Percentiles rank a stretch among this genome's conserved stretches.
phyloP scores from a whole-genome alignment of 2,888 invertebrate genomes.

The Anorthoa munda region DNA sequence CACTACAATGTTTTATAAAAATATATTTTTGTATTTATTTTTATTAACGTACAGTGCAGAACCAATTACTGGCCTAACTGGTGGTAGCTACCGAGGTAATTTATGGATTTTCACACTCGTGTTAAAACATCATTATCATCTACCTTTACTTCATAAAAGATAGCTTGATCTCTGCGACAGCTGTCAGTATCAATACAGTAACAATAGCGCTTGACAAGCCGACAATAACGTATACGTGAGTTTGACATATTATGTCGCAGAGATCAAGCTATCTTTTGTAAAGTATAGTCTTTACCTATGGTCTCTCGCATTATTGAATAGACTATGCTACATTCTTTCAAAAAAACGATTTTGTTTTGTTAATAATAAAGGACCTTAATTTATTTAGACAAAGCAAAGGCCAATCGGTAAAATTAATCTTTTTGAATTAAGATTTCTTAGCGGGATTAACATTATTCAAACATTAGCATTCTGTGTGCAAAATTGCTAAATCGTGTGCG shows the following conservation, averaged over 20 bases:
- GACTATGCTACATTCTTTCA: too few relatives aligned
- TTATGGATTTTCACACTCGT: background rate
- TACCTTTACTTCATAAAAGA: too few relatives aligned
- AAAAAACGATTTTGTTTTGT: too few relatives aligned
- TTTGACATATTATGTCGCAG: too few relatives aligned
- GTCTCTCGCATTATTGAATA: background rate
- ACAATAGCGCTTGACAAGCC: too few relatives aligned
- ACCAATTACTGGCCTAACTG: slow-evolving; percentile 20
- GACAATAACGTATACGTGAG: too few relatives aligned
- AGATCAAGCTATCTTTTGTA: too few relatives aligned
- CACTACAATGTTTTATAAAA: slow-evolving; percentile 42
- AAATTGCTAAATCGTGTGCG: background rate
- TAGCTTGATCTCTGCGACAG: too few relatives aligned
- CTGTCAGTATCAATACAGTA: too few relatives aligned
- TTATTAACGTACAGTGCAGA: slow-evolving; percentile 30
- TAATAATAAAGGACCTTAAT: too few relatives aligned
- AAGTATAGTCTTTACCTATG: background rate
- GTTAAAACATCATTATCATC: background rate
- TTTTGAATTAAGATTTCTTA: background rate
- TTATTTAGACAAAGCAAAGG: background rate
- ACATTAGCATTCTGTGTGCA: background rate
- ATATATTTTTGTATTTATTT: slow-evolving; percentile 50
- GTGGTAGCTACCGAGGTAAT: slow-evolving; percentile 33
- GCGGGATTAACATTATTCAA: background rate
- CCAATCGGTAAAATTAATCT: background rate